Base-by-base conservation (phyloP, 2,113 vertebrate genomes). In the Sinocyclocheilus anshuiensis region DNA sequence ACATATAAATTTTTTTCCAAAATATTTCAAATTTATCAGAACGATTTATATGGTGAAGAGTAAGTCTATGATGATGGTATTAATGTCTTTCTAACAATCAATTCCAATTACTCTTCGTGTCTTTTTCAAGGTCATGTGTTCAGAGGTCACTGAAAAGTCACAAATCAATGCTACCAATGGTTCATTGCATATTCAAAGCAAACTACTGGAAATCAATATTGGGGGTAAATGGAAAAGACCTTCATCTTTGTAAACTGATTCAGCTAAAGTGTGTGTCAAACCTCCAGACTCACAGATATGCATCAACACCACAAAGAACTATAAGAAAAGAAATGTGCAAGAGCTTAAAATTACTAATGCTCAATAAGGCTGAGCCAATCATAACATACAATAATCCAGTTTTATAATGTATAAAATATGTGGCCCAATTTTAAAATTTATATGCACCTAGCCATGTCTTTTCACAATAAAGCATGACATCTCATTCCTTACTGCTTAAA, bases 131-230 rank as follows among this genome's bases (percentile, higher is more conserved):
- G 36, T 72, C 69, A 72, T 72, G 36, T 12, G 20, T 74, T 74
- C 36, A 74, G 4, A 74, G 36, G 71, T 74, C 36, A 74, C 10
- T 42, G 20, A 72, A 10, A 42, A 20, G 20, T 72, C 69, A 36
- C 67, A 12, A 22, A 72, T 72, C 69, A 72, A 13, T 74, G 22
- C 18, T 74, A 74, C 9, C 20, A 74, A 74, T 5, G 22, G 36
- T 42, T 74, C 20, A 42, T n/a, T 74, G 71, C 4, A 74, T 74
- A 74, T 74, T 74, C 71, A 39, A 42, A 74, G 71, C 36, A 72
- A 72, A 42, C 9, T 5, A 22, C 71, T 74, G 22, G 71, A n/a
- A 42, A 42, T 74, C 71, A 74, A 74, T 74, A n/a, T 6, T 74
- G 36, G 71, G 22, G 36, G 10, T 42, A 74, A 74, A n/a, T n/a